These are phyloP conservation scores for Metellina segmentata DNA, from an alignment of 2,888 invertebrate genomes.

Conservation along the genomic window DNA sequence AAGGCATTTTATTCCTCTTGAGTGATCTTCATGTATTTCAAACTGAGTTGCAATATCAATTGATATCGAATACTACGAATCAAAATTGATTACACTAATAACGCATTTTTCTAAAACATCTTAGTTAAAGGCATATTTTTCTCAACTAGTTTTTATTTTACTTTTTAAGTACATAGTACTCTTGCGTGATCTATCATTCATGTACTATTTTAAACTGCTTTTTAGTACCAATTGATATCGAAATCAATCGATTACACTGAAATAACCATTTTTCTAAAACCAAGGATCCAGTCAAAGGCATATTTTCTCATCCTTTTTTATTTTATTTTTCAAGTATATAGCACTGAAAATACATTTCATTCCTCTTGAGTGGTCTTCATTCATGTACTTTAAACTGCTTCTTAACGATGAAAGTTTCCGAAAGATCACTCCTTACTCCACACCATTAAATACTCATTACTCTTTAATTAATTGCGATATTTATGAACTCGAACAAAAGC, in stretches of 20 bases:
- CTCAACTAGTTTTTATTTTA: not conserved
- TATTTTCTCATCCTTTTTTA: not conserved
- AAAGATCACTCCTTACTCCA: not conserved
- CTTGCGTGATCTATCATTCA: not conserved
- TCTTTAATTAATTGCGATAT: constrained; percentile 1
- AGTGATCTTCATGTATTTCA: not conserved
- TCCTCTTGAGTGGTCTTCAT: not conserved
- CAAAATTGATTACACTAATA: not conserved
- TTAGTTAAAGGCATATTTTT: not conserved
- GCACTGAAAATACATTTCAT: not conserved
- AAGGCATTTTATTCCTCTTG: not conserved
- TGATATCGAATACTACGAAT: too few species aligned
- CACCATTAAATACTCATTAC: constrained; percentile 1
- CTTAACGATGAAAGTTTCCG: not conserved
- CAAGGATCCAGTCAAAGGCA: not conserved
- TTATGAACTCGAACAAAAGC: not conserved
- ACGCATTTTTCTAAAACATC: not conserved
- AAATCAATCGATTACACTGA: not conserved
- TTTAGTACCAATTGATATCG: not conserved
- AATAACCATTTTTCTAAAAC: not conserved
- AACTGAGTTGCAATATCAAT: too few species aligned
- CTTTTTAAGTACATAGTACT: not conserved
- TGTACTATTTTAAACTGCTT: not conserved
- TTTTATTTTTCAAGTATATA: not conserved
- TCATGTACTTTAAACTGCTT: not conserved